These are phyloP conservation scores for Stictonetta naevosa DNA, from an alignment of 2,113 vertebrate species.

Conservation along the genomic window DNA sequence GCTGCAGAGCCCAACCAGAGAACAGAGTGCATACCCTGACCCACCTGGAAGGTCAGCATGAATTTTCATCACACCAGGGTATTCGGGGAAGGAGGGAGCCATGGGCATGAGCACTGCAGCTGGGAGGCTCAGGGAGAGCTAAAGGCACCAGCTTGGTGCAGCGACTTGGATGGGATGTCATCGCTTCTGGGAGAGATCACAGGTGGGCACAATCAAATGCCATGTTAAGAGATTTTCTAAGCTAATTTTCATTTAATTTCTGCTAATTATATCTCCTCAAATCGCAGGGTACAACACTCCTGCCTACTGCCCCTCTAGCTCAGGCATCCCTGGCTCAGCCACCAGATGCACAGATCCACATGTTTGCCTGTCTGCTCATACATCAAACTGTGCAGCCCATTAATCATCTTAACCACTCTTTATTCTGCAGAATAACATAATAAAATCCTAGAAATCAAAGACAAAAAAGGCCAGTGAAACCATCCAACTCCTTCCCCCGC, in stretches of 20 bases:
- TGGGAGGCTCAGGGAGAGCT: background rate
- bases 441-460: constrained; percentile 45
- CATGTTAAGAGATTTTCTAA: background rate
- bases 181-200: background rate
- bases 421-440: constrained; percentile 48
- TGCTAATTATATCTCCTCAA: background rate
- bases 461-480: background rate
- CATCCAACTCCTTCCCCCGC: background rate
- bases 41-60: background rate
- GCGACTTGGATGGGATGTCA: background rate
- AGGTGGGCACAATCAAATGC: background rate
- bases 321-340: background rate
- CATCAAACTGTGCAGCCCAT: background rate
- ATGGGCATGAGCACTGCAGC: accelerated
- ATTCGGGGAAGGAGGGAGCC: background rate
- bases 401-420: constrained; percentile 54
- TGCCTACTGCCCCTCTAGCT: background rate
- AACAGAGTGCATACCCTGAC: background rate
- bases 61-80: background rate
- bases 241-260: background rate
- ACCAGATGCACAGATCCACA: background rate
- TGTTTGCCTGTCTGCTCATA: background rate
- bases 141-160: accelerated
- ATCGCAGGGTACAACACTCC: background rate
- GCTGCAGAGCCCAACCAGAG: background rate